Evolutionary conservation across 2,888 invertebrate species (phyloP), one percentile per base, ranked within the genome.

Genomic region (Tipula vernalis): DNA sequence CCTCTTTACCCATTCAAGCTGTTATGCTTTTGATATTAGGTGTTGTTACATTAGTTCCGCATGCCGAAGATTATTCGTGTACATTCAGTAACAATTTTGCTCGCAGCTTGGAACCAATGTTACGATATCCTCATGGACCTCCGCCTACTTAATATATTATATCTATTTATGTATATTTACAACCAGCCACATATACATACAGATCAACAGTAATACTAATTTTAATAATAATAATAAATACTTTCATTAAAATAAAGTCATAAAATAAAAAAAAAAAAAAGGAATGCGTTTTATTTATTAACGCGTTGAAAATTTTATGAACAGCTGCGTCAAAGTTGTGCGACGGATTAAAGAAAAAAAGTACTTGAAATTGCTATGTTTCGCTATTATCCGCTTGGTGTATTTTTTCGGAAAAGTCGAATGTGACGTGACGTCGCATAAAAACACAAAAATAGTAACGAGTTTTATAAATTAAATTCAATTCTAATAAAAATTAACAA

Each of bases 1-100:
- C 98, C 87, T 97, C 98, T 36, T 93, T 98, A 88, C 98, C 98
- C 86, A 96, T 99, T 91, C 98, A 99, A 93, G 97, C 98, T 88
- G 93, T 99, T 89, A 96, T 99, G 93, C 94, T 99, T 89, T 93
- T 99, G 88, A 94, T 99, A 89, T 94, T 99, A 90, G 98, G 98
- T 87, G 96, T 98, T 87, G 98, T 98, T 86, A 96, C 98, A 86
- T 93, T 99, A 89, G 96, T 99, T 87, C 95, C 96, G 91, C 95
- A 96, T 88, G 96, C 96, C 92, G 95, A 96, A 89, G 97, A 97
- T 90, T 96, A 96, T 91, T 95, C 95, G 88, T 96, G 98, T 91
- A 95, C 96, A 91, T 94, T 98, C 90, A 94, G 96, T 89, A 97
- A 97, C 92, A 95, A 95, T 89, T 94, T 97, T 89, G 95, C 96